phyloP scores from a whole-genome alignment of 2,113 vertebrate species.

The Martes martes region DNA sequence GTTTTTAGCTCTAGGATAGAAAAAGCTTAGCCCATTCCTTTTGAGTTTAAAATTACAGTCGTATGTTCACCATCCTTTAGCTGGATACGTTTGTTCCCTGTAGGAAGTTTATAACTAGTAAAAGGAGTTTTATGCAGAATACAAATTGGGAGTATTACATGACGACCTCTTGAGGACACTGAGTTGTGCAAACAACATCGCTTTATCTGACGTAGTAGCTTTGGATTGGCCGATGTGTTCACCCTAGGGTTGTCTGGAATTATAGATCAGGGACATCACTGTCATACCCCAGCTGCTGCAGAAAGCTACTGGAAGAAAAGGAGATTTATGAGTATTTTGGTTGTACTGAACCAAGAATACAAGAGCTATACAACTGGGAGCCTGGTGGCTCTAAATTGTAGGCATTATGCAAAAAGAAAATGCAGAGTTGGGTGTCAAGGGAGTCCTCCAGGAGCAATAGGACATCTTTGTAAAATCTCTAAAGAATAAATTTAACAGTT shows the following conservation, averaged over 20 bases:
- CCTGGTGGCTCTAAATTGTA: constrained; percentile 82
- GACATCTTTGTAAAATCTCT: constrained; percentile 85
- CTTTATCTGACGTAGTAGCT: constrained; percentile 73
- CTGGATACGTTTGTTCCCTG: constrained; percentile 76
- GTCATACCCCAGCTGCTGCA: constrained; percentile 89
- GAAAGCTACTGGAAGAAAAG: constrained; percentile 87
- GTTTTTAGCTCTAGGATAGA: constrained; percentile 56
- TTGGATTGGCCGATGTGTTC: constrained; percentile 78
- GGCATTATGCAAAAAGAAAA: constrained; percentile 87
- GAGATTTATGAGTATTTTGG: constrained; percentile 92
- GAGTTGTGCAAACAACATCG: constrained; percentile 71
- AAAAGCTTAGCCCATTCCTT: constrained; percentile 71
- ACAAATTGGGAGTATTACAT: constrained; percentile 81
- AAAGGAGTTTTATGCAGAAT: constrained; percentile 81
- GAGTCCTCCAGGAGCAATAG: constrained; percentile 84
- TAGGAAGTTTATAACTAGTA: constrained; percentile 79
- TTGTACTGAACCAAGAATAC: constrained; percentile 86
- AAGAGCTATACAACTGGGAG: constrained; percentile 86
- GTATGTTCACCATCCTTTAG: constrained; percentile 78
- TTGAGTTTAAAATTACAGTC: constrained; percentile 75
- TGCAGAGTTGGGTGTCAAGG: constrained; percentile 80
- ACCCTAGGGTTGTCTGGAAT: constrained; percentile 83
- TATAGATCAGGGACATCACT: constrained; percentile 89
- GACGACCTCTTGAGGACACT: constrained; percentile 76
- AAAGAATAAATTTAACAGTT: constrained; percentile 94